Evolutionary conservation across 2,888 invertebrate genomes (phyloP).

Genomic region (Drosophila pegasa): DNA sequence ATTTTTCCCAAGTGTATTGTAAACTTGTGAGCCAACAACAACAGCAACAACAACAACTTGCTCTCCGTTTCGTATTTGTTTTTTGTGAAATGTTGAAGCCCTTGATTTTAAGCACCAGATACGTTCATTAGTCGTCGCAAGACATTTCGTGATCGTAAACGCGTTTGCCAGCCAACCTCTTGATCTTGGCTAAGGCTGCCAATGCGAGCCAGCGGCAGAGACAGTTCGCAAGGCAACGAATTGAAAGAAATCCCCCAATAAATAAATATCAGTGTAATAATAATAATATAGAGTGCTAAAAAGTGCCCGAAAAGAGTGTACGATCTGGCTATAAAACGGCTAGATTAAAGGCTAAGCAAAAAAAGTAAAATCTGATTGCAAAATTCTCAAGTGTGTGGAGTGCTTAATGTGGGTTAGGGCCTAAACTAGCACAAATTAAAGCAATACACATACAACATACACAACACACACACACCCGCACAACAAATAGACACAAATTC

Average conservation of each 20-base stretch:
- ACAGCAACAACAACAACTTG: constrained; percentile 26
- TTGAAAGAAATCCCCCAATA: neutral
- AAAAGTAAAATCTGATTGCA: constrained; percentile 50
- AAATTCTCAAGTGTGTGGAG: constrained; percentile 52
- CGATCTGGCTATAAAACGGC: constrained; percentile 4
- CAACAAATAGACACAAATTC: constrained; percentile 72
- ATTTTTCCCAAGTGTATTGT: constrained; percentile 79
- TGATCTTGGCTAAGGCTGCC: constrained; percentile 43
- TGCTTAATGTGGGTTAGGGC: constrained; percentile 71
- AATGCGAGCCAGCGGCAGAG: constrained; percentile 42
- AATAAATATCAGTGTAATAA: neutral
- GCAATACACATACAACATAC: constrained; percentile 21
- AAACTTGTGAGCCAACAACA: constrained; percentile 50
- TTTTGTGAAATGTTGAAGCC: constrained; percentile 83
- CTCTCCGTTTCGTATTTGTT: constrained; percentile 34
- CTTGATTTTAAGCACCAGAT: constrained; percentile 83
- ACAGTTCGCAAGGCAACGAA: neutral
- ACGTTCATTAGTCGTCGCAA: constrained; percentile 82
- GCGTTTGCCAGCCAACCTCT: constrained; percentile 64
- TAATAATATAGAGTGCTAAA: neutral
- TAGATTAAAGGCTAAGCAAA: constrained; percentile 22
- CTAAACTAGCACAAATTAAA: constrained; percentile 62
- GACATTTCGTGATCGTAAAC: constrained; percentile 81
- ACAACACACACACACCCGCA: constrained; percentile 45
- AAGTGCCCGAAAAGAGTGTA: constrained; percentile 13